phyloP scores from a whole-genome alignment of 1,140 invertebrate species.

The Hormaphis cornu region DNA sequence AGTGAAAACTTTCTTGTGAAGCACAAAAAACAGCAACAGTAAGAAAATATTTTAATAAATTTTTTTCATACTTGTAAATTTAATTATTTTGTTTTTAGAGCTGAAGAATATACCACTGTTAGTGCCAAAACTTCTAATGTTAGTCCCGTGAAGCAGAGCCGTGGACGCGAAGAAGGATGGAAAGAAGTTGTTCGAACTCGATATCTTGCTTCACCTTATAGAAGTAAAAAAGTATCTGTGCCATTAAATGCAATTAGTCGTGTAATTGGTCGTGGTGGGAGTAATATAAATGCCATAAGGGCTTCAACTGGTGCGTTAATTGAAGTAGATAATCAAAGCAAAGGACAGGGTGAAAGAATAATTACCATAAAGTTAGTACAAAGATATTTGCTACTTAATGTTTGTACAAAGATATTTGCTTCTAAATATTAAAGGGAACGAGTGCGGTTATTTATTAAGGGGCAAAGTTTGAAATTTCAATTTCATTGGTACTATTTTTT shows the following conservation, averaged over 20 bases:
- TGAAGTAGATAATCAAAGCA: slow-evolving; percentile 93
- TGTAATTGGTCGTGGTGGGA: slow-evolving; percentile 89
- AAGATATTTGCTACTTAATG: not conserved
- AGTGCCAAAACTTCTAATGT: slow-evolving; percentile 12
- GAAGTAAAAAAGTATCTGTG: slow-evolving; percentile 78
- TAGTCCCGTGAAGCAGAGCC: slow-evolving; percentile 2
- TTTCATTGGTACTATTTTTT: no score
- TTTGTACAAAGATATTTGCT: no score
- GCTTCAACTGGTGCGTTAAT: slow-evolving; percentile 91
- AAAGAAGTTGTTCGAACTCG: slow-evolving; percentile 85
- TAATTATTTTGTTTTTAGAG: not conserved
- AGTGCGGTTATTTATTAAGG: no score
- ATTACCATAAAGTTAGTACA: slow-evolving; percentile 81
- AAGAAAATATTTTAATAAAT: not conserved
- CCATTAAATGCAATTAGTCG: slow-evolving; percentile 87
- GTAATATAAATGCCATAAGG: slow-evolving; percentile 93
- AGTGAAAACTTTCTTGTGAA: slow-evolving; percentile 45
- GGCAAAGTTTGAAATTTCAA: no score
- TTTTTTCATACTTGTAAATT: slow-evolving; percentile 37
- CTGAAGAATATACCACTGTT: slow-evolving; percentile 3
- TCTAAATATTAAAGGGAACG: no score
- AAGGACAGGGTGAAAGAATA: slow-evolving; percentile 83
- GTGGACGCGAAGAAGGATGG: slow-evolving; percentile 80
- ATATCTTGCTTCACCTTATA: slow-evolving; percentile 44
- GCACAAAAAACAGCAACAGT: slow-evolving; percentile 47